A percentile compares a stretch with the other conserved stretches of the same genome.
Evolutionary conservation across 2,113 vertebrate species (phyloP).

Genomic region (Ctenodactylus gundi): DNA sequence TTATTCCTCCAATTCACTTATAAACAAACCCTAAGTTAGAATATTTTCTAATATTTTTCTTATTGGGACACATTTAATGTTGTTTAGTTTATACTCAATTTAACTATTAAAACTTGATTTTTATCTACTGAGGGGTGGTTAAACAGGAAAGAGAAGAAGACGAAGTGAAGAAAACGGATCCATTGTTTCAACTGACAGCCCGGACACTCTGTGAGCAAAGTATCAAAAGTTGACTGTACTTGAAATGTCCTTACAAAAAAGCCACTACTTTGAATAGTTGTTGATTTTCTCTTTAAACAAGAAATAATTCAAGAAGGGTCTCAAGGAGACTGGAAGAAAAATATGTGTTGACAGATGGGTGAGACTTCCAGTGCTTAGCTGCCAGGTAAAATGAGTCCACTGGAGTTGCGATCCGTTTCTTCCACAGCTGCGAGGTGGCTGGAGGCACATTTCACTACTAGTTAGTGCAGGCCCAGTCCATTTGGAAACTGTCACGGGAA

Average conservation of each 20-base stretch:
- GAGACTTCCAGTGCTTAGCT: background rate
- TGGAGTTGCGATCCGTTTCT: conserved; percentile 40
- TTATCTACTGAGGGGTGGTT: background rate
- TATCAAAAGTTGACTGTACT: conserved; percentile 12
- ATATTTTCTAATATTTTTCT: background rate
- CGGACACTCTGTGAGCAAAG: background rate
- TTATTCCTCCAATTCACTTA: background rate
- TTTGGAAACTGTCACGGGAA: conserved; percentile 67
- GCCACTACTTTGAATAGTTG: conserved; percentile 34
- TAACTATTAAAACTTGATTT: background rate
- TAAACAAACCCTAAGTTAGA: background rate
- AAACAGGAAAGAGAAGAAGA: background rate
- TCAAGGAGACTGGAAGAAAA: conserved; percentile 61
- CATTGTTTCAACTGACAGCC: conserved; percentile 10
- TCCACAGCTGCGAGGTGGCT: conserved; percentile 56
- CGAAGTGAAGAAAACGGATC: background rate
- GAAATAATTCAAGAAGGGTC: conserved; percentile 51
- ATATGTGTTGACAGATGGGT: conserved; percentile 72
- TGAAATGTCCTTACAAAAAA: conserved; percentile 64
- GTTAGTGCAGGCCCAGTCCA: conserved; percentile 56
- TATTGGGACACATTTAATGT: background rate
- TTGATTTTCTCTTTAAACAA: conserved; percentile 71
- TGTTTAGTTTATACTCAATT: conserved; percentile 6
- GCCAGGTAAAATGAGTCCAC: conserved; percentile 62
- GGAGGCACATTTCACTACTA: conserved; percentile 59